Base-by-base conservation (phyloP, 2,113 vertebrate species). In the Colaptes auratus region DNA sequence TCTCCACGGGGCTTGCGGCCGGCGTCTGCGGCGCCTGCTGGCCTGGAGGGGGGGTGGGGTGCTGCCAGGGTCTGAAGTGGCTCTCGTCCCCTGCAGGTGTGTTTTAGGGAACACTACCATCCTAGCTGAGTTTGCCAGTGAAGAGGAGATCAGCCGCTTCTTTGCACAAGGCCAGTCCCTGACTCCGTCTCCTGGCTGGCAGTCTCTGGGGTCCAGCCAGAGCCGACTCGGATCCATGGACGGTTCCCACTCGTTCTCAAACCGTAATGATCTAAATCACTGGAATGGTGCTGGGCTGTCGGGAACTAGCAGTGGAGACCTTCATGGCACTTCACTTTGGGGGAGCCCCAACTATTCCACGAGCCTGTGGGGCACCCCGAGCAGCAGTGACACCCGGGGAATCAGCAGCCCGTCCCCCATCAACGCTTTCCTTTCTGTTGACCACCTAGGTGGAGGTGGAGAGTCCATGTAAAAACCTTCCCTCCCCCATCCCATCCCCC, bases 161-260 rank as follows among this genome's bases (percentile, higher is more conserved):
- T 99, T 99, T 99, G 99, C 99, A 99, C 99, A 99, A 99, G 99
- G 99, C 98, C 99, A 99, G 99, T 99, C 99, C 95, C 97, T 99
- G 98, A 98, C 98, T 96, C 98, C 99, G 96, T 98, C 99, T 97
- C 98, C 98, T 33, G 94, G 98, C 98, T 99, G 99, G 99, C 99
- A 99, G 89, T 97, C 99, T 94, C 98, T 99, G 2, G 98, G 99
- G 93, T 98, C 99, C 94, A 98, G 98, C 97, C 98, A 99, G 98
- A 98, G 95, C 98, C 98, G 99, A 93, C 98, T 99, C 55, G 97
- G 98, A 95, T 97, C 98, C 96, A 94, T 98, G 92, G 99, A 99
- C 82, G 98, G 98, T 97, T 98, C 99, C 95, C 99, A 99, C 95
- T 96, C 98, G 53, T 99, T 99, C 98, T 98, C 99, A 97, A 98